phyloP scores from a whole-genome alignment of 2,797 vertebrate species.

The Liparis tanakae region DNA sequence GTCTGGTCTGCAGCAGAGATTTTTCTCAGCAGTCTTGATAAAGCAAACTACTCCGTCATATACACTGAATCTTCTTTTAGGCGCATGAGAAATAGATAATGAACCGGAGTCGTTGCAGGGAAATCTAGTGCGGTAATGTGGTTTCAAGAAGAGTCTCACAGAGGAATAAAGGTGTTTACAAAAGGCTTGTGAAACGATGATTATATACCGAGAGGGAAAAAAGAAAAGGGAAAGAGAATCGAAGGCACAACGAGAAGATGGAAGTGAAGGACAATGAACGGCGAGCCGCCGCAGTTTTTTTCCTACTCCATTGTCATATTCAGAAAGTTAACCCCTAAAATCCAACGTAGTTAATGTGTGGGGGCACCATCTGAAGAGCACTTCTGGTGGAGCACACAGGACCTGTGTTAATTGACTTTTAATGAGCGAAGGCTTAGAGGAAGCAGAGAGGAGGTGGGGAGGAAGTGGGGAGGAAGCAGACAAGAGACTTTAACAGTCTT shows the following conservation, averaged over 20 bases:
- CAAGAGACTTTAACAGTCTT: background rate
- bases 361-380: background rate
- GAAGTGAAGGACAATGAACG: background rate
- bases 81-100: background rate
- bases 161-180: slow-evolving; percentile 6
- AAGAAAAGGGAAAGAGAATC: slow-evolving; percentile 10
- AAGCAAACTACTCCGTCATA: background rate
- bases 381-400: background rate
- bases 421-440: background rate
- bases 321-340: background rate
- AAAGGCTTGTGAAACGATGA: background rate
- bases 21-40: background rate
- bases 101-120: background rate
- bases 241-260: slow-evolving; percentile 6
- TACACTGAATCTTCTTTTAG: background rate
- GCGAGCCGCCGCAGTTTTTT: background rate
- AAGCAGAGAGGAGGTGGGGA: background rate
- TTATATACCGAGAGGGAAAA: background rate
- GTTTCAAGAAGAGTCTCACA: background rate
- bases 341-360: background rate
- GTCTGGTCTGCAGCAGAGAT: background rate
- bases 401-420: background rate
- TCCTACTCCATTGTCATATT: slow-evolving; percentile 1
- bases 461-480: background rate
- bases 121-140: background rate